Percentiles rank a stretch among this genome's conserved stretches.
phyloP scores from a whole-genome alignment of 2,797 vertebrate species.

The Protonibea diacanthus region DNA sequence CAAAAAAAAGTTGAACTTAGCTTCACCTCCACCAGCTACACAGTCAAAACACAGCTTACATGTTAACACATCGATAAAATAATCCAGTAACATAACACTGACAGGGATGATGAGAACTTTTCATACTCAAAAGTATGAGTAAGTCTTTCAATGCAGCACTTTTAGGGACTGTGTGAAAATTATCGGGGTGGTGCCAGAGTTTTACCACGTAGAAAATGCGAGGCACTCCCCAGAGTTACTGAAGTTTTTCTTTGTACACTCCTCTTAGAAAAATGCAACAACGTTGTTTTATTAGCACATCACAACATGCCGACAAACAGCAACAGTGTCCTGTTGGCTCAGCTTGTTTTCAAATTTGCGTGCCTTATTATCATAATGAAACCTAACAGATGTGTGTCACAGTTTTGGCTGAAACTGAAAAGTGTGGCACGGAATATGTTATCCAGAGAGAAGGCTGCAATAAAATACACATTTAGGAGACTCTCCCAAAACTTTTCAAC shows the following conservation, averaged over 20 bases:
- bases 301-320: neutral
- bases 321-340: neutral
- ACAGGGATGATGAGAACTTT: neutral
- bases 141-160: neutral
- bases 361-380: neutral
- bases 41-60: neutral
- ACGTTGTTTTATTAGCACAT: accelerated
- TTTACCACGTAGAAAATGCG: neutral
- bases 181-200: neutral
- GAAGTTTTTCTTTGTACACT: neutral
- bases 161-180: neutral
- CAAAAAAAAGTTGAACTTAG: neutral
- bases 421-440: too few species aligned
- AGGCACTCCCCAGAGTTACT: neutral
- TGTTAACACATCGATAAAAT: too few species aligned
- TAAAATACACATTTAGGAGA: neutral
- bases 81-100: neutral
- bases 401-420: too few species aligned
- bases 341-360: neutral
- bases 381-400: too few species aligned
- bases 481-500: neutral
- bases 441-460: neutral
- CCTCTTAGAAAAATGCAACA: neutral
- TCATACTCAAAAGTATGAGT: neutral
- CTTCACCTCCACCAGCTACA: neutral